Conservation (phyloP, 2,888 invertebrate species). For the Lepidocyrtoides sp. region DNA sequence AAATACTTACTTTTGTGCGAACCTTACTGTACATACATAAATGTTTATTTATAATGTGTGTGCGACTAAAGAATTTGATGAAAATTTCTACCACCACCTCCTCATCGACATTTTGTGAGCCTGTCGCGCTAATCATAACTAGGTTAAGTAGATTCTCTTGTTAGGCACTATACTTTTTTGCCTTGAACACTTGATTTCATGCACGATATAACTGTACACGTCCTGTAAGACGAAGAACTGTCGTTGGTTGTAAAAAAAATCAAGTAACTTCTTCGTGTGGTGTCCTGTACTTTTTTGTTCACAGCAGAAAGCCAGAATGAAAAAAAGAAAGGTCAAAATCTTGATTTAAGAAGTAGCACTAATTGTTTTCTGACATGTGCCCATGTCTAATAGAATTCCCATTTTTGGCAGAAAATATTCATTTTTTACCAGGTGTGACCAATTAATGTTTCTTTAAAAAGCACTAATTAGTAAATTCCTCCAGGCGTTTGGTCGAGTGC, state of each 20-base stretch:
- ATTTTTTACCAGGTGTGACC: neutral
- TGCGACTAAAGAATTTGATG: neutral
- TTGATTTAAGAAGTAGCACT: neutral
- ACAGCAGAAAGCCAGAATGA: neutral
- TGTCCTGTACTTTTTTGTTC: neutral
- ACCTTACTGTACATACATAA: neutral
- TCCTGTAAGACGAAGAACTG: conserved; percentile 48
- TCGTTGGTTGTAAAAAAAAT: neutral
- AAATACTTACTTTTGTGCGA: too few relatives aligned
- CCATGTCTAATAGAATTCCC: neutral
- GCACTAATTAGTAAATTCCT: neutral
- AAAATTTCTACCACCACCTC: neutral
- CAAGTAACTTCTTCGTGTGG: neutral
- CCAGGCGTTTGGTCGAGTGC: neutral
- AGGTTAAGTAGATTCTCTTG: conserved; percentile 77
- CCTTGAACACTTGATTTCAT: conserved; percentile 70
- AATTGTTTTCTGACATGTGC: conserved; percentile 10
- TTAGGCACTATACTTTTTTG: conserved; percentile 24
- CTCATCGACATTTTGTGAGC: conserved; percentile 43
- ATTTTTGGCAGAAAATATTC: neutral
- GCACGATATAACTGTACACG: conserved; percentile 50
- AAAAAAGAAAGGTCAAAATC: neutral
- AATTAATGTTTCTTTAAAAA: conserved; percentile 21
- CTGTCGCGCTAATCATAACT: conserved; percentile 62
- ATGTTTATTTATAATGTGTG: neutral